Conservation (phyloP, 2,888 invertebrate species). For the Bursaphelenchus okinawaensis region DNA sequence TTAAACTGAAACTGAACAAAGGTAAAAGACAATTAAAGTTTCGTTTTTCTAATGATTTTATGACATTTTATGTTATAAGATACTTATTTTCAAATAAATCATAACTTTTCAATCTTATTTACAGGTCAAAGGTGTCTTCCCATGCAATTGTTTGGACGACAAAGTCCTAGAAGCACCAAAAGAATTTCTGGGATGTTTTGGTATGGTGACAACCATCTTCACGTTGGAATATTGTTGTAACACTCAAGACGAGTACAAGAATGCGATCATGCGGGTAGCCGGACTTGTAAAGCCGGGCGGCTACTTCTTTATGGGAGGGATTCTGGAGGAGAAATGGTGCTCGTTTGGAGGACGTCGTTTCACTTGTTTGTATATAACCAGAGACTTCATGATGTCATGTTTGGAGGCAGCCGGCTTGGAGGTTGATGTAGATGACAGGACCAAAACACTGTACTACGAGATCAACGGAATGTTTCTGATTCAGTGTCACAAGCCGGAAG, state of each 20-base stretch:
- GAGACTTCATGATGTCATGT: slow-evolving; percentile 42
- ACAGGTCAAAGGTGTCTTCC: slow-evolving; percentile 39
- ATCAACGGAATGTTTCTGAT: slow-evolving; percentile 54
- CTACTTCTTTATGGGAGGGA: slow-evolving; percentile 46
- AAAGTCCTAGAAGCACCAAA: slow-evolving; percentile 39
- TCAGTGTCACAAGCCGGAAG: slow-evolving; percentile 34
- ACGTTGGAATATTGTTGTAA: slow-evolving; percentile 55
- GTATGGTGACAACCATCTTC: slow-evolving; percentile 49
- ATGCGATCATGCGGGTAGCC: slow-evolving; percentile 36
- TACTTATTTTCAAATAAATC: background rate
- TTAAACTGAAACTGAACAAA: too few relatives aligned
- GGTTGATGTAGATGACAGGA: slow-evolving; percentile 32
- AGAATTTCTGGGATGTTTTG: slow-evolving; percentile 35
- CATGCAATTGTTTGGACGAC: slow-evolving; percentile 45
- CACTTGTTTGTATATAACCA: slow-evolving; percentile 51
- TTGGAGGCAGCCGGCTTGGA: slow-evolving; percentile 41
- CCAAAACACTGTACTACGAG: slow-evolving; percentile 36
- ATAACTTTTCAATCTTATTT: background rate
- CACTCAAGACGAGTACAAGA: slow-evolving; percentile 41
- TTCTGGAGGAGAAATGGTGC: slow-evolving; percentile 56
- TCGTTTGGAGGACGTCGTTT: slow-evolving; percentile 50
- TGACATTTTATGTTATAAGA: too few relatives aligned
- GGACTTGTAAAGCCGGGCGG: slow-evolving; percentile 39
- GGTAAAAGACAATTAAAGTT: too few relatives aligned
- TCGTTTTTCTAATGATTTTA: too few relatives aligned